phyloP scores from a whole-genome alignment of 1,140 invertebrate genomes.

The Lasaia peninsularis region DNA sequence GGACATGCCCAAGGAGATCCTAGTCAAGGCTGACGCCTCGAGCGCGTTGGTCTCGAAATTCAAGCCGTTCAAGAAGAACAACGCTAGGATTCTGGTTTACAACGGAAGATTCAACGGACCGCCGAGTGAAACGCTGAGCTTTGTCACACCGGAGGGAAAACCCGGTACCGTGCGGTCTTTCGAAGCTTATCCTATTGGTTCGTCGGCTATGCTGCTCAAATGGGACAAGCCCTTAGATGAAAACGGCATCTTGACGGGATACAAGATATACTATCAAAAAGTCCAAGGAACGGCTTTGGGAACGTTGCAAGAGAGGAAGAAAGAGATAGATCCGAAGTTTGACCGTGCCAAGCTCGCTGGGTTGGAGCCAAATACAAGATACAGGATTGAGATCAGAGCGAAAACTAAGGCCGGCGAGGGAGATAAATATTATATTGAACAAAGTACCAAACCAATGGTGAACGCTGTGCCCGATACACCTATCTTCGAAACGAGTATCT shows the following conservation, averaged over 20 bases:
- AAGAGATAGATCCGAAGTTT: slow-evolving; percentile 87
- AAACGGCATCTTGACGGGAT: slow-evolving; percentile 95
- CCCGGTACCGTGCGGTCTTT: slow-evolving; percentile 92
- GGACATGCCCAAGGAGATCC: slow-evolving; percentile 86
- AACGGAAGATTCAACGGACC: slow-evolving; percentile 95
- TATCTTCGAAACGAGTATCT: slow-evolving; percentile 83
- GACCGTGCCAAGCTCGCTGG: slow-evolving; percentile 91
- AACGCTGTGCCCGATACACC: slow-evolving; percentile 86
- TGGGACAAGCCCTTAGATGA: slow-evolving; percentile 96
- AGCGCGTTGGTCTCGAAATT: slow-evolving; percentile 89
- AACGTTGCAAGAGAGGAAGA: slow-evolving; percentile 83
- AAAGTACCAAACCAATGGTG: slow-evolving; percentile 80
- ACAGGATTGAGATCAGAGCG: slow-evolving; percentile 90
- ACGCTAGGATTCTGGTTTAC: slow-evolving; percentile 91
- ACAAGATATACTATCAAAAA: slow-evolving; percentile 93
- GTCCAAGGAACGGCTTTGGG: slow-evolving; percentile 85
- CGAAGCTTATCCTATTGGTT: slow-evolving; percentile 91
- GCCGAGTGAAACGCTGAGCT: slow-evolving; percentile 88
- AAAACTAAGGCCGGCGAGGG: slow-evolving; percentile 91
- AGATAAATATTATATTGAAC: slow-evolving; percentile 89
- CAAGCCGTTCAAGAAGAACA: slow-evolving; percentile 93
- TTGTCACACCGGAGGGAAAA: slow-evolving; percentile 94
- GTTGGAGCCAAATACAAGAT: slow-evolving; percentile 91
- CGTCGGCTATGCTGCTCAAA: slow-evolving; percentile 90
- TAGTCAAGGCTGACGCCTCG: slow-evolving; percentile 85